Percentiles rank a stretch among this genome's conserved stretches.
Evolutionary conservation across 2,888 invertebrate species (phyloP).

Genomic region (Drosophila basisetae): DNA sequence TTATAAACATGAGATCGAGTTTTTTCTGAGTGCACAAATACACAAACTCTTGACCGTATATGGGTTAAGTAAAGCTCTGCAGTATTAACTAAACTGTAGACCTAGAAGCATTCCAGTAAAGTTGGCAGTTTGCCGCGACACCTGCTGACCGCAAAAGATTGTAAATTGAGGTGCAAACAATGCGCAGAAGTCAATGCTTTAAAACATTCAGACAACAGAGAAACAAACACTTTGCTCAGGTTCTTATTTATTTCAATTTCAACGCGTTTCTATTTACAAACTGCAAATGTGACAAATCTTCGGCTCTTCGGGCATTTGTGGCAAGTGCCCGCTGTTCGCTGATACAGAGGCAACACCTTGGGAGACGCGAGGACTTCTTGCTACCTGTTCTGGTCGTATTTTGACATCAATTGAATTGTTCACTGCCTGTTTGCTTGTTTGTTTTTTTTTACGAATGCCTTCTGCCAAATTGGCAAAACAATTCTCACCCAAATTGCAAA

Average conservation of each 20-base stretch:
- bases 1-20: background rate
- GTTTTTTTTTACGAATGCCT: background rate
- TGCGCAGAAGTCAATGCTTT: slow-evolving; percentile 53
- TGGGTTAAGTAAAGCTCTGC: slow-evolving; percentile 50
- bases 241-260: slow-evolving; percentile 15
- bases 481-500: slow-evolving; percentile 25
- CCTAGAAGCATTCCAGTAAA: slow-evolving; percentile 4
- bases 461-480: slow-evolving; percentile 55
- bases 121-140: slow-evolving; percentile 22
- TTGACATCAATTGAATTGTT: slow-evolving; percentile 52
- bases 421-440: slow-evolving; percentile 10
- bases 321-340: slow-evolving; percentile 9
- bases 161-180: slow-evolving; percentile 79
- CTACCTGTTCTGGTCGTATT: slow-evolving; percentile 43
- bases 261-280: slow-evolving; percentile 41
- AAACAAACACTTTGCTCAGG: slow-evolving; percentile 21
- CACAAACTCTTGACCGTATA: slow-evolving; percentile 14
- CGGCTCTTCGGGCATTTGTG: slow-evolving; percentile 28
- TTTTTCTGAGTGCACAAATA: background rate
- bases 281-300: slow-evolving; percentile 55
- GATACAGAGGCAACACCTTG: slow-evolving; percentile 37
- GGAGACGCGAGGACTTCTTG: slow-evolving; percentile 23
- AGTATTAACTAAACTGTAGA: background rate
- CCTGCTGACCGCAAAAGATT: slow-evolving; percentile 74
- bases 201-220: background rate